Conservation (phyloP, 2,888 invertebrate species). For the Octodonta nipae region DNA sequence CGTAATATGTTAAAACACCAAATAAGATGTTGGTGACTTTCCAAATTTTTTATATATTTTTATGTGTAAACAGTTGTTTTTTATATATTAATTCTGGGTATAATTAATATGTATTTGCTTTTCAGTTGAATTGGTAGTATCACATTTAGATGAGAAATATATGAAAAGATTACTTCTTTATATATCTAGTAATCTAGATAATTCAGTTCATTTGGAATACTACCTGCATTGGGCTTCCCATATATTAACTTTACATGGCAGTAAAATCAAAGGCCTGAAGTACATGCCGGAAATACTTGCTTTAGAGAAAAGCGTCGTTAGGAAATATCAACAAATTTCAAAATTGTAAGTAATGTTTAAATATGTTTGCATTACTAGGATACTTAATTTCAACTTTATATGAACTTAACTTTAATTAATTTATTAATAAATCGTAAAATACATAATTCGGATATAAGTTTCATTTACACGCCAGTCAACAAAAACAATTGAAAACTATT, state of each 20-base stretch:
- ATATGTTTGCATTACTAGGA: background rate
- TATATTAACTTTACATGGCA: slow-evolving; percentile 53
- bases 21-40: no score
- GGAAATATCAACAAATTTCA: slow-evolving; percentile 65
- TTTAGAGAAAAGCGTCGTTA: slow-evolving; percentile 65
- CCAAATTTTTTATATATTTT: no score
- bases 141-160: slow-evolving; percentile 58
- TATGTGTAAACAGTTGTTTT: no score
- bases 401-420: slow-evolving; percentile 1
- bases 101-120: no score
- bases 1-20: no score
- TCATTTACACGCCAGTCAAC: no score
- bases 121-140: slow-evolving; percentile 63
- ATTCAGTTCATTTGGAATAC: slow-evolving; percentile 74
- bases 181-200: slow-evolving; percentile 59
- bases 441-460: no score
- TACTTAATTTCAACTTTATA: slow-evolving; percentile 3
- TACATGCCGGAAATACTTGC: slow-evolving; percentile 55
- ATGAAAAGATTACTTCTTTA: slow-evolving; percentile 59
- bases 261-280: slow-evolving; percentile 38
- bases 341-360: slow-evolving; percentile 59
- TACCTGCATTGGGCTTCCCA: slow-evolving; percentile 68
- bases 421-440: no score
- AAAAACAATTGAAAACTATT: no score
- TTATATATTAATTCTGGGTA: no score